Evolutionary conservation across 2,888 invertebrate genomes (phyloP), one percentile per base, ranked within the genome.

Genomic region (Bhutanitis thaidina): DNA sequence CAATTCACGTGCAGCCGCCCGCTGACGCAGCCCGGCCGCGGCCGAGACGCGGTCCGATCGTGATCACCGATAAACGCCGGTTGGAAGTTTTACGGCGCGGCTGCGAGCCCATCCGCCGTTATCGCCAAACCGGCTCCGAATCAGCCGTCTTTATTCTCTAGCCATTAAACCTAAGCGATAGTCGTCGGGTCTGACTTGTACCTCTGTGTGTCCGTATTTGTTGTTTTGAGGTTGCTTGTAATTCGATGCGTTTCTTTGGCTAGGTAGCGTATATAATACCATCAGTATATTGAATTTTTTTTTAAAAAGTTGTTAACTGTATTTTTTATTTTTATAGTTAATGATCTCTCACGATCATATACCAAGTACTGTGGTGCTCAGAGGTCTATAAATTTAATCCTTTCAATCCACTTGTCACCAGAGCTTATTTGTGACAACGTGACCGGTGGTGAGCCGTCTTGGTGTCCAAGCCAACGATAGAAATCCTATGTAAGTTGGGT

Each of bases 141-240:
- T 86, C 85, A 85, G 77, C 69, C 68, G 72, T 74, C 77, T 80
- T 75, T 81, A 77, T 83, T 79, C 80, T 73, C 74, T 71, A 76
- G 14, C 77, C 71, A 73, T 79, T 77, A 75, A 71, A 72, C 65
- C 60, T 41, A 10, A 41, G 29, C 29, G 40, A 41, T 34, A 20
- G 41, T 7, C n/a, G n/a, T n/a, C 35, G 66, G 68, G 71, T 70
- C 70, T 64, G 61, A 55, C 69, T 74, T 73, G 67, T 65, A 68
- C 61, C 61, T 10, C 9, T 30, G 30, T 30, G 40, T 27, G 45
- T 3, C 30, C 38, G 13, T 43, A 3, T 39, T 16, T 5, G 3
- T 10, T 41, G 15, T 7, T 7, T 9, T 30, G 9, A 10, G n/a
- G 30, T 30, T 30, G 30, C 30, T 30, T 30, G 10, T 30, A 30